Conservation (phyloP, 2,888 invertebrate species). For the Thereva unica region DNA sequence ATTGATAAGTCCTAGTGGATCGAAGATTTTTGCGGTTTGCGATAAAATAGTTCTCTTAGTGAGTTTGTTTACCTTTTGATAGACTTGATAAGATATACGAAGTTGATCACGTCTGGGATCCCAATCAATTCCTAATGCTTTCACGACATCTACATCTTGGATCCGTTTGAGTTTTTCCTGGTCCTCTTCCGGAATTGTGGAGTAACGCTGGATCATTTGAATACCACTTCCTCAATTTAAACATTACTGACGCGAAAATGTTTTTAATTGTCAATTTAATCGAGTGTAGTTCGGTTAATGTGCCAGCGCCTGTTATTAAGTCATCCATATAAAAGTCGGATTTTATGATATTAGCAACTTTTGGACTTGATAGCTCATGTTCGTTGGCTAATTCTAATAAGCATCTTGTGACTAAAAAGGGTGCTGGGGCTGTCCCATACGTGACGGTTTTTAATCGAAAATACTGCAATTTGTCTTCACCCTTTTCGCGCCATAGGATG, state of each 20-base stretch:
- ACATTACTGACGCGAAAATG: neutral
- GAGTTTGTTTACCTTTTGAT: neutral
- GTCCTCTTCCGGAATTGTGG: neutral
- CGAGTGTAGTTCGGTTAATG: neutral
- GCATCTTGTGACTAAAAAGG: slow-evolving; percentile 11
- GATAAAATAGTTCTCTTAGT: slow-evolving; percentile 4
- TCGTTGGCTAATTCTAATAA: slow-evolving; percentile 37
- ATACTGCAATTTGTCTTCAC: slow-evolving; percentile 35
- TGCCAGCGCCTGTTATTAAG: slow-evolving; percentile 8
- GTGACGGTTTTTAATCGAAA: slow-evolving; percentile 3
- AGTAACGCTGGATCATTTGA: neutral
- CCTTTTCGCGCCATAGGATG: slow-evolving; percentile 48
- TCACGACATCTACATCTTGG: neutral
- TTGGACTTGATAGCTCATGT: neutral
- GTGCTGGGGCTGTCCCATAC: slow-evolving; percentile 13
- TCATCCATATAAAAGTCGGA: slow-evolving; percentile 23
- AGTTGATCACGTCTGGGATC: neutral
- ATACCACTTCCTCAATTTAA: slow-evolving; percentile 17
- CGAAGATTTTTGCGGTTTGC: slow-evolving; percentile 12
- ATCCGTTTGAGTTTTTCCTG: neutral
- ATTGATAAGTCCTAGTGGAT: slow-evolving; percentile 27
- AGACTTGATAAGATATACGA: neutral
- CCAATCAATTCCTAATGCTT: slow-evolving; percentile 1
- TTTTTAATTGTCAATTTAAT: neutral
- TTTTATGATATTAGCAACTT: neutral